Percentiles rank a stretch among this genome's conserved stretches.
Evolutionary conservation across 2,888 invertebrate species (phyloP).

Genomic region (Xiphydria camelus): DNA sequence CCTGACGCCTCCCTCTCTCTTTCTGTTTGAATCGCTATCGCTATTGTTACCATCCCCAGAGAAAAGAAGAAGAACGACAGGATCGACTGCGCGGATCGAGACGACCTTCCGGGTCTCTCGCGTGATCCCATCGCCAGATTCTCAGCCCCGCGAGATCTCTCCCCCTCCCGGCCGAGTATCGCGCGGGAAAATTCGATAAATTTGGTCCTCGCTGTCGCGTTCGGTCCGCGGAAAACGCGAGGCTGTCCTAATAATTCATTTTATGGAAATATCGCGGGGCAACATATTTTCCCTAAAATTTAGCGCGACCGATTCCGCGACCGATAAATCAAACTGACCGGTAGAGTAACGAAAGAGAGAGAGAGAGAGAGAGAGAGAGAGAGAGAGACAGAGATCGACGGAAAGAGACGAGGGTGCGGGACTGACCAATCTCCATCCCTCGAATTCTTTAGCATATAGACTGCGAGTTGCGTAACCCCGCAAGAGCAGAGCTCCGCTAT

Average conservation of each 20-base stretch:
- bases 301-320: constrained; percentile 48
- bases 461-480: constrained; percentile 43
- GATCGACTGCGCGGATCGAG: no score
- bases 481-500: constrained; percentile 11
- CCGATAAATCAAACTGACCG: constrained; percentile 57
- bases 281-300: constrained; percentile 56
- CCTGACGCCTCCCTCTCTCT: no score
- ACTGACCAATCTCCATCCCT: constrained; percentile 39
- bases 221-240: no score
- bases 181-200: no score
- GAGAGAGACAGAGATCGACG: constrained; percentile 7
- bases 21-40: no score
- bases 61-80: no score
- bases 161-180: no score
- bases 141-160: no score
- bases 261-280: constrained; percentile 44
- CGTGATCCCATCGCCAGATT: no score
- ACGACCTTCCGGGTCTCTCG: no score
- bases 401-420: constrained; percentile 8
- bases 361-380: constrained; percentile 12
- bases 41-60: no score
- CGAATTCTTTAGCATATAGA: constrained; percentile 52
- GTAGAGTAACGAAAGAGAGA: constrained; percentile 14
- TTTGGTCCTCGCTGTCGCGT: constrained; percentile 10
- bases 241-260: constrained; percentile 51